Evolutionary conservation across 1,140 invertebrate genomes (phyloP).

Genomic region (Probaryconus sp.): DNA sequence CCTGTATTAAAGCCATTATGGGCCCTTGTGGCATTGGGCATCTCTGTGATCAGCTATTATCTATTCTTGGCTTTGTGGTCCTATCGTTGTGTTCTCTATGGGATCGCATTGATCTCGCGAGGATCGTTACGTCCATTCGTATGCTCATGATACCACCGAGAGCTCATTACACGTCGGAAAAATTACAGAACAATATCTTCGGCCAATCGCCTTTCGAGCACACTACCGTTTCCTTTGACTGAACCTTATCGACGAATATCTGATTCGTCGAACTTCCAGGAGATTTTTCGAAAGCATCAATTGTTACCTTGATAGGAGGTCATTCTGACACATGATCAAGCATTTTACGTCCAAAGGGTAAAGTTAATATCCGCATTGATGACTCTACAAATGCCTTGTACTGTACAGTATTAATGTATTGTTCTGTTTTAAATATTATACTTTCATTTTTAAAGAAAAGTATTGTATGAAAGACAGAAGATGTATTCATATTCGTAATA

Average conservation of each 20-base stretch:
- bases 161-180: conserved; percentile 48
- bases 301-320: conserved; percentile 10
- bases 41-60: conserved; percentile 68
- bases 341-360: conserved; percentile 1
- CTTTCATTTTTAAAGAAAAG: too few species aligned
- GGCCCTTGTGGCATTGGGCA: conserved; percentile 49
- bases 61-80: conserved; percentile 63
- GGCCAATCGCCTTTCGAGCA: conserved; percentile 35
- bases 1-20: conserved; percentile 69
- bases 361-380: neutral
- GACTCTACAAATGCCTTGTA: neutral
- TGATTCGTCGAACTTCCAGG: conserved; percentile 42
- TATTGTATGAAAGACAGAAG: too few species aligned
- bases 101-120: conserved; percentile 45
- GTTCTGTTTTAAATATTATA: too few species aligned
- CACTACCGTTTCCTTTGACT: conserved; percentile 31
- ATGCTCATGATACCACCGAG: conserved; percentile 30
- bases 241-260: conserved; percentile 50
- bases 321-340: conserved; percentile 18
- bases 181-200: conserved; percentile 46
- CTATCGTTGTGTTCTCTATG: conserved; percentile 35
- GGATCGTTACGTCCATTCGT: conserved; percentile 42
- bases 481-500: too few species aligned
- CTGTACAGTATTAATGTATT: too few species aligned
- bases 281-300: conserved; percentile 20